Conservation (phyloP, 2,113 vertebrate species). For the Panthera tigris region DNA sequence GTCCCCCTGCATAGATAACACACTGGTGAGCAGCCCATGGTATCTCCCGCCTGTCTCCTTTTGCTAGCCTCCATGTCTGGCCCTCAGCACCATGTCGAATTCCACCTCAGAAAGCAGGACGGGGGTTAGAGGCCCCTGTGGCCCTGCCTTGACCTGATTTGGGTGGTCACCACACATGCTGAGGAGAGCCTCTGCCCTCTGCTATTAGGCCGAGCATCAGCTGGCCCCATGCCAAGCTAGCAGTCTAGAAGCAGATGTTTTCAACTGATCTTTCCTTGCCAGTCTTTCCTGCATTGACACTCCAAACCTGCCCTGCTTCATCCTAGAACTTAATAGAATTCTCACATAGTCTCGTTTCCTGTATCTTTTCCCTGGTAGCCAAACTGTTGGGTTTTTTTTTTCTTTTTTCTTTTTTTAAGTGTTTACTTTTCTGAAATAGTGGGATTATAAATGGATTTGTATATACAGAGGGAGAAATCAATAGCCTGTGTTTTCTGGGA, state of each 20-base stretch:
- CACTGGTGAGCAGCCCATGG: background rate
- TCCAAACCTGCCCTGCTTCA: background rate
- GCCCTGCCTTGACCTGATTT: background rate
- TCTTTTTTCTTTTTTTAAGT: background rate
- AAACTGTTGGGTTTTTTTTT: background rate
- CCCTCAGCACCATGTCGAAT: background rate
- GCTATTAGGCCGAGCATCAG: background rate
- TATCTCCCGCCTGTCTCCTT: background rate
- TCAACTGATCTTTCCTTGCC: conserved; percentile 57
- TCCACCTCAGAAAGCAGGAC: background rate
- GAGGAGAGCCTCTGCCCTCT: conserved; percentile 37
- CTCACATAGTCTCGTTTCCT: conserved; percentile 11
- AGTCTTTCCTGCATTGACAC: background rate
- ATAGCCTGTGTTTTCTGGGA: conserved; percentile 23
- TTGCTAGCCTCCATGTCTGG: background rate
- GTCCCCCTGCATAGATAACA: background rate
- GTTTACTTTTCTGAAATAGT: conserved; percentile 40
- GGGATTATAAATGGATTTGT: conserved; percentile 48
- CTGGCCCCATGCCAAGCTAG: background rate
- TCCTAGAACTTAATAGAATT: conserved; percentile 32
- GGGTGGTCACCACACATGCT: background rate
- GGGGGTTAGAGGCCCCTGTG: background rate
- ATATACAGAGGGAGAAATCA: conserved; percentile 45
- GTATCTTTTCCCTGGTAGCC: background rate
- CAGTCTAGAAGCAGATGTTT: conserved; percentile 63